These are phyloP conservation scores for Parazoanthus swiftii DNA, from an alignment of 92 coral and sea anemone species.

Conservation along the genomic window DNA sequence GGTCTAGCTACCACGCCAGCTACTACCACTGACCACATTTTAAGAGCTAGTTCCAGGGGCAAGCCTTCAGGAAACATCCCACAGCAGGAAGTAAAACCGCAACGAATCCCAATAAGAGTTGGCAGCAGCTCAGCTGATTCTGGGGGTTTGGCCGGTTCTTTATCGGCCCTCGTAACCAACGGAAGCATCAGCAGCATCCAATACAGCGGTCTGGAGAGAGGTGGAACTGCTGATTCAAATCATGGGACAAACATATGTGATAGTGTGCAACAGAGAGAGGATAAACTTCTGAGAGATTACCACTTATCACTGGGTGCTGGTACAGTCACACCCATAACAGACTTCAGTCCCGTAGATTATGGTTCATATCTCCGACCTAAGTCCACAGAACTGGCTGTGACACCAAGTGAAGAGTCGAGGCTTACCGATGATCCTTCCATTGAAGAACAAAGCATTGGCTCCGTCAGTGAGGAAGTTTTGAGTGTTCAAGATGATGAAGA, in stretches of 20 bases:
- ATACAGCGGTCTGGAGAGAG: not conserved
- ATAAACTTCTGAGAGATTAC: slow-evolving; percentile 49
- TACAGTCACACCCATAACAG: slow-evolving; percentile 54
- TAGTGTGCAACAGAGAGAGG: slow-evolving; percentile 24
- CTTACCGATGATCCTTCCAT: slow-evolving; percentile 15
- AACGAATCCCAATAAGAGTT: slow-evolving; percentile 9
- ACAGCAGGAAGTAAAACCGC: slow-evolving; percentile 36
- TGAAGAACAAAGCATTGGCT: slow-evolving; percentile 41
- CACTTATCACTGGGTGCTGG: slow-evolving; percentile 71
- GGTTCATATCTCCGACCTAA: slow-evolving; percentile 30
- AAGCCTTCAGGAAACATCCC: slow-evolving; percentile 17
- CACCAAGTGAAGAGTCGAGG: not conserved
- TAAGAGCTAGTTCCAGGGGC: slow-evolving; percentile 22
- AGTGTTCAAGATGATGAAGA: slow-evolving; percentile 22
- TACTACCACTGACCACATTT: slow-evolving; percentile 19
- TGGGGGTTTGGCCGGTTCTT: not conserved
- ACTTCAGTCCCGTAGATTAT: slow-evolving; percentile 30
- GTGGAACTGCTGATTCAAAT: slow-evolving; percentile 11
- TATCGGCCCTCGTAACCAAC: not conserved
- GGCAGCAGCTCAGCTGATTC: not conserved
- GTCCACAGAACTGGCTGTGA: not conserved
- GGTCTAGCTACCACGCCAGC: slow-evolving; percentile 12
- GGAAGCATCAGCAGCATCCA: slow-evolving; percentile 10
- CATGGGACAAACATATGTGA: not conserved
- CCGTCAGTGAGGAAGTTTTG: slow-evolving; percentile 15